Evolutionary conservation across 2,888 invertebrate species (phyloP).

Genomic region (Dilophus febrilis): DNA sequence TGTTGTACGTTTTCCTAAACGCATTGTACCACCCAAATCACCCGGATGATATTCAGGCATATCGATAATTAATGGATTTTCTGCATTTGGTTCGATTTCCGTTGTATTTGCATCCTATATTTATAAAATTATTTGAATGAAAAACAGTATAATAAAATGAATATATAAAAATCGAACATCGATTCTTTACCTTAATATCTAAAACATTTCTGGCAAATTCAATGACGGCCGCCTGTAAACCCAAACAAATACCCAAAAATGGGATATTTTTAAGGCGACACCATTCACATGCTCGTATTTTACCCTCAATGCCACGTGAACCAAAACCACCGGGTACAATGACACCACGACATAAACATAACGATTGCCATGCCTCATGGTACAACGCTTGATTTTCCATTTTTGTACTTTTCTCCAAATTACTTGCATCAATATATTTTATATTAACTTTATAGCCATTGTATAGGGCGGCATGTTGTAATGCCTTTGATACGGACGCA

Average conservation of each 20-base stretch:
- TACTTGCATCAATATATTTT: conserved; percentile 81
- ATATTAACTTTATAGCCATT: conserved; percentile 71
- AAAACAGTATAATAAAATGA: not conserved
- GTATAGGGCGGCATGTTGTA: conserved; percentile 83
- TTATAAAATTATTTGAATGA: not conserved
- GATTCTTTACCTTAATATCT: conserved; percentile 31
- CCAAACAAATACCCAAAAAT: conserved; percentile 92
- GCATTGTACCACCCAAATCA: conserved; percentile 93
- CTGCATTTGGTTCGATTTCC: conserved; percentile 60
- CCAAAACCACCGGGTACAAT: conserved; percentile 98
- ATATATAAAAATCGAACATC: not conserved
- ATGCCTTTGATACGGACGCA: conserved; percentile 86
- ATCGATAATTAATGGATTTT: conserved; percentile 76
- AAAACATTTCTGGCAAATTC: conserved; percentile 85
- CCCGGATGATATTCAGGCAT: conserved; percentile 98
- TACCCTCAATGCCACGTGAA: conserved; percentile 87
- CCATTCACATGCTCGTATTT: conserved; percentile 85
- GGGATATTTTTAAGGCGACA: conserved; percentile 81
- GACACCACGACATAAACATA: conserved; percentile 79
- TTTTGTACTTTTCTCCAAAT: conserved; percentile 60
- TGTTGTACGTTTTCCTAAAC: conserved; percentile 85
- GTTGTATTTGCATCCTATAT: conserved; percentile 59
- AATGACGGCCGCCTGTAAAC: conserved; percentile 90
- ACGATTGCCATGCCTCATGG: conserved; percentile 83
- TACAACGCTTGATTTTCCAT: conserved; percentile 63